phyloP scores from a whole-genome alignment of 2,113 vertebrate genomes.

The Gopherus flavomarginatus region DNA sequence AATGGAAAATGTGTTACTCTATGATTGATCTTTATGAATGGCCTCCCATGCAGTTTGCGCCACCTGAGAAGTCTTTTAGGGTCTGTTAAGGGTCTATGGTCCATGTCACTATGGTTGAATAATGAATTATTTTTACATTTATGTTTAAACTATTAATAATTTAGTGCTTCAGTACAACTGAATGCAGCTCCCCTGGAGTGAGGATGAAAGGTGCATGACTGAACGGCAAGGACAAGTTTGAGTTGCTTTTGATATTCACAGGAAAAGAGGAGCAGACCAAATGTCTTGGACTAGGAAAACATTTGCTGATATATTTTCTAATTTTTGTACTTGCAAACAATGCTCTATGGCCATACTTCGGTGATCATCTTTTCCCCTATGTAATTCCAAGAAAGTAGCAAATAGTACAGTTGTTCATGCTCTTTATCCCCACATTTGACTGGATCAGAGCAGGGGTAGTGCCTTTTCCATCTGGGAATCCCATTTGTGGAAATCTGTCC shows the following conservation, averaged over 20 bases:
- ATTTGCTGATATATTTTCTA: background rate
- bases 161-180: background rate
- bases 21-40: no score
- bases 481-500: background rate
- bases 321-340: background rate
- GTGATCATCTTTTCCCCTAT: background rate
- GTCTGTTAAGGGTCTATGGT: no score
- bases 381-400: background rate
- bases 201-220: background rate
- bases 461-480: background rate
- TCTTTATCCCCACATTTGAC: background rate
- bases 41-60: no score
- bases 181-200: background rate
- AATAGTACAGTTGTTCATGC: background rate
- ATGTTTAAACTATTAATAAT: no score
- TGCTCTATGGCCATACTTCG: background rate
- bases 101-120: no score
- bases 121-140: no score
- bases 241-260: background rate
- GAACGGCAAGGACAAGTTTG: background rate
- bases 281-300: background rate
- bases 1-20: no score
- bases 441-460: no score
- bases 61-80: no score
- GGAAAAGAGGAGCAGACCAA: background rate